Evolutionary conservation across 1,140 invertebrate species (phyloP), one percentile per base, ranked within the genome.

Genomic region (Homarus americanus): DNA sequence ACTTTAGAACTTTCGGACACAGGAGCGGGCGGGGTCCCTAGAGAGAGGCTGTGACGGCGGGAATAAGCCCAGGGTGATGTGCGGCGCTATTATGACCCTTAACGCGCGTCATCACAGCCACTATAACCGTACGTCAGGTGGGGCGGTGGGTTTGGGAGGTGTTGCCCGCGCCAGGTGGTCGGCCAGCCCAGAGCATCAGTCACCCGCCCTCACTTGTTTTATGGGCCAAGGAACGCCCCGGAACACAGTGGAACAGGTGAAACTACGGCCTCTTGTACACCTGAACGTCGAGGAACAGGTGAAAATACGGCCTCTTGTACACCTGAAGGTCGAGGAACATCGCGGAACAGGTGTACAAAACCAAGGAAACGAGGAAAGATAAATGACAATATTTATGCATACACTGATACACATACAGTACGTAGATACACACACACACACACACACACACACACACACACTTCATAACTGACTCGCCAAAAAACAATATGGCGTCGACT

Each of bases 1-100:
- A 89, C 87, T 89, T 82, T 82, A 69, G n/a, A 89, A 89, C 87
- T 89, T 89, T 82, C 66, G 87, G 79, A 89, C 87, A 89, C 78
- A 66, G 58, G 76, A 38, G 38, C 9, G 38, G 38, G 40, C 7
- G 38, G 20, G 75, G 15, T 4, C n/a, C n/a, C n/a, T n/a, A n/a
- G n/a, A 49, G 44, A 15, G 44, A 49, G 15, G 10, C 38, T 15
- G 12, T 17, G n/a, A 4, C 58, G 63, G 24, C 5, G n/a, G 63
- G 12, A 7, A 69, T 63, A 69, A 17, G 58, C 34, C 49, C 2
- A n/a, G 12, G 80, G 79, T 40, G 32, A 36, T 20, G 72, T 75
- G 72, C 36, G 36, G 28, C 3, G 40, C 40, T 41, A 85, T 75
- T 85, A 85, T 75, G 69, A 75, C 40, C 83, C 69, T 75, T 73